Evolutionary conservation across 92 coral and sea anemone species (phyloP).

Genomic region (Bergia sp.): DNA sequence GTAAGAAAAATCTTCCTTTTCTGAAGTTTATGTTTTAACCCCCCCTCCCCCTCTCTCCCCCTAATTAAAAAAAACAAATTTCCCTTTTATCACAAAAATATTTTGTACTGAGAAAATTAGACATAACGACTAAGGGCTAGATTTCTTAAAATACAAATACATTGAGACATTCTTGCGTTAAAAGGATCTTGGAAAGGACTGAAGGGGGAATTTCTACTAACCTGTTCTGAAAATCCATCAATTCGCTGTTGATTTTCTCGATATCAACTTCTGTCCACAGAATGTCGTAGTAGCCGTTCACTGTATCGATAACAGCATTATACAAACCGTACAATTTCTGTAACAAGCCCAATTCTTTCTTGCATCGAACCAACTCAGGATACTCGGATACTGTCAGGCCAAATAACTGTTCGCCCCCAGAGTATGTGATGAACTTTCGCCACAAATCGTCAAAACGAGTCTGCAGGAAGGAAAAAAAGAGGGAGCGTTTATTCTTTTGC

Average conservation of each 20-base stretch:
- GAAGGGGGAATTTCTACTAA: neutral
- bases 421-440: slow-evolving; percentile 86
- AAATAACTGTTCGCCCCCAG: slow-evolving; percentile 89
- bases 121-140: too few species aligned
- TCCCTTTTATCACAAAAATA: neutral
- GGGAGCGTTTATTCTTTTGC: too few species aligned
- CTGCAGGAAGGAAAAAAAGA: neutral
- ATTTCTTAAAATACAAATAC: too few species aligned
- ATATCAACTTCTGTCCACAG: slow-evolving; percentile 92
- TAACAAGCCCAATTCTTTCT: slow-evolving; percentile 81
- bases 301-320: slow-evolving; percentile 87
- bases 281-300: slow-evolving; percentile 88
- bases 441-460: slow-evolving; percentile 84
- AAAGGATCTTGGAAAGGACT: neutral
- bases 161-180: neutral
- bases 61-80: too few species aligned
- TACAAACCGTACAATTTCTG: slow-evolving; percentile 90
- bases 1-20: neutral
- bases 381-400: slow-evolving; percentile 85
- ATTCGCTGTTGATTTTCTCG: slow-evolving; percentile 83
- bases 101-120: too few species aligned
- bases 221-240: slow-evolving; percentile 92
- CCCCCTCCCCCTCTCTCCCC: too few species aligned
- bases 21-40: too few species aligned
- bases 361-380: slow-evolving; percentile 83